Percentiles rank a stretch among this genome's conserved stretches.
These are phyloP conservation scores for Mythimna vitellina DNA, from an alignment of 2,888 invertebrate genomes.

Conservation along the genomic window DNA sequence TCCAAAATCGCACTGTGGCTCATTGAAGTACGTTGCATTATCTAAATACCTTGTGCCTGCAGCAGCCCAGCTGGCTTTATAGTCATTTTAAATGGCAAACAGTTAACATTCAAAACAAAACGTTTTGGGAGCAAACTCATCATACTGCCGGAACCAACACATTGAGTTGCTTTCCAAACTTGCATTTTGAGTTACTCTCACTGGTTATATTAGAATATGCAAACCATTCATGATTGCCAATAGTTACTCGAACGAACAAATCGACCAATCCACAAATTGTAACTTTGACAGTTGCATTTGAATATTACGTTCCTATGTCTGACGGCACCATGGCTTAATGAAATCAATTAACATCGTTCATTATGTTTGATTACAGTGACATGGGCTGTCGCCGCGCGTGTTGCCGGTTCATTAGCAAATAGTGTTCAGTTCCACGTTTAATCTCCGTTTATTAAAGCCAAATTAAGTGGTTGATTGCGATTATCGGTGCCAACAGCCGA, in stretches of 20 bases:
- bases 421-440: constrained; percentile 58
- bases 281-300: constrained; percentile 25
- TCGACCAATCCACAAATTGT: not conserved
- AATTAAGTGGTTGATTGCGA: constrained; percentile 49
- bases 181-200: not conserved
- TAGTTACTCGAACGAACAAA: not conserved
- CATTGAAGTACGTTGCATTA: too few species aligned
- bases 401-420: constrained; percentile 57
- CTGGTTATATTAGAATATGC: not conserved
- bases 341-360: constrained; percentile 58
- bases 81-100: too few species aligned
- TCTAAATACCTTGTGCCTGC: too few species aligned
- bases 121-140: too few species aligned
- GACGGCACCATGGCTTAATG: constrained; percentile 46
- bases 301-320: constrained; percentile 13
- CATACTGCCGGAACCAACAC: too few species aligned
- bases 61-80: too few species aligned
- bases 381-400: constrained; percentile 40
- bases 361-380: constrained; percentile 52
- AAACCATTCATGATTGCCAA: not conserved
- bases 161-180: too few species aligned
- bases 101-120: too few species aligned
- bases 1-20: too few species aligned
- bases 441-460: constrained; percentile 58
- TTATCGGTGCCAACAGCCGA: constrained; percentile 32